Evolutionary conservation across 2,113 vertebrate species (phyloP), one percentile per base, ranked within the genome.

Genomic region (Telmatochromis brichardi): DNA sequence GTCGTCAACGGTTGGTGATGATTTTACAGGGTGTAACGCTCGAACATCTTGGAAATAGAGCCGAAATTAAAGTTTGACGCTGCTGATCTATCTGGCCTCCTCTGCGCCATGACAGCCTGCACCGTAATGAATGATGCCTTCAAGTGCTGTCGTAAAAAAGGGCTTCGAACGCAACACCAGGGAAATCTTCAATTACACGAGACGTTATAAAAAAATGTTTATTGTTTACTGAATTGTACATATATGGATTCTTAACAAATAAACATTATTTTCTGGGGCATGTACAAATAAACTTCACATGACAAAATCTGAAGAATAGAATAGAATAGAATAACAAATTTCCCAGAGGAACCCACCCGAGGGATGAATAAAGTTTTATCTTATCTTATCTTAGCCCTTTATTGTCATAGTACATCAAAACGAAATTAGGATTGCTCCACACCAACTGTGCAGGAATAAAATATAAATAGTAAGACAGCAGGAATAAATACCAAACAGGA

Each of bases 91-190:
- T 17, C 37, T 53, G 91, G 89, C 93, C 93, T 93, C 84, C 2
- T 84, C 92, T 86, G 88, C 95, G 96, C 95, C 96, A 96, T 96
- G 93, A 93, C 68, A 88, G 80, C 53, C 40, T 84, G 51, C 2
- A 15, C 40, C 81, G 82, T 40, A 45, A 53, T 5, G 3, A 0
- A 13, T 50, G 93, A 0, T 79, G 89, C 93, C 4, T 94, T 96
- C 93, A 94, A 0, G 86, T 5, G 6, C 55, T 13, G 82, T 87
- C 33, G 94, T 42, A 88, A 84, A 87, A 55, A 23, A 40, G 1
- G 2, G 0, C 0, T 9, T 9, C 5, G 14, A 1, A 55, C 0
- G 37, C 4, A 19, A 7, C 73, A 63, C 73, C 17, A n/a, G 54
- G 12, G 47, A 33, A 80, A 80, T 80, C 19, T 35, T 9, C 1